Percentiles rank a stretch among this genome's conserved stretches.
Evolutionary conservation across 2,888 invertebrate genomes (phyloP).

Genomic region (Drepana falcataria): DNA sequence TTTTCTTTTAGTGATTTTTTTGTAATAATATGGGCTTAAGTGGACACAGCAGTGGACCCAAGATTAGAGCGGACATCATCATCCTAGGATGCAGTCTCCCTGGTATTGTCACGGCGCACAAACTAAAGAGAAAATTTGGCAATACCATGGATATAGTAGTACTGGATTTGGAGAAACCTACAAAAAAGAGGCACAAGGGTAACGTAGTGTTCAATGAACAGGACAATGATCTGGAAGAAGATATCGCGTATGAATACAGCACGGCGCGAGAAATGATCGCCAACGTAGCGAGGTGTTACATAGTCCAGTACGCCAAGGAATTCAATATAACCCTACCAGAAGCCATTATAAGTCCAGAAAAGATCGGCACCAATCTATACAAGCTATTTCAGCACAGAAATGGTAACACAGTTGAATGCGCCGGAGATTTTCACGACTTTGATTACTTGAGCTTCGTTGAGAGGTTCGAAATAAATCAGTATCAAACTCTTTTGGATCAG

Average conservation of each 20-base stretch:
- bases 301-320: conserved; percentile 48
- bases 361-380: conserved; percentile 24
- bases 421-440: conserved; percentile 51
- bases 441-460: conserved; percentile 52
- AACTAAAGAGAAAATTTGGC: conserved; percentile 61
- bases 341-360: conserved; percentile 39
- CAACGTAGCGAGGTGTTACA: conserved; percentile 43
- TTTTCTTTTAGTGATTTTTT: background rate
- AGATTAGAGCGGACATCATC: conserved; percentile 60
- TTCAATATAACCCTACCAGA: conserved; percentile 53
- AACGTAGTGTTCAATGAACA: conserved; percentile 48
- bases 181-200: conserved; percentile 28
- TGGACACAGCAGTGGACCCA: conserved; percentile 5
- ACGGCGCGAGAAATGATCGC: conserved; percentile 29
- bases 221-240: conserved; percentile 15
- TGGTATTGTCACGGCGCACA: conserved; percentile 66
- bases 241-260: conserved; percentile 7
- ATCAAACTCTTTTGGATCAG: conserved; percentile 50
- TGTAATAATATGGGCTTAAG: conserved; percentile 18
- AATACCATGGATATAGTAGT: conserved; percentile 62
- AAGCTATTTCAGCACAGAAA: conserved; percentile 59
- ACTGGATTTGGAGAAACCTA: conserved; percentile 39
- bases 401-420: conserved; percentile 43
- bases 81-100: conserved; percentile 66
- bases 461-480: conserved; percentile 63